Base-by-base conservation (phyloP, 2,888 invertebrate genomes). In the Acrobasis consociella region DNA sequence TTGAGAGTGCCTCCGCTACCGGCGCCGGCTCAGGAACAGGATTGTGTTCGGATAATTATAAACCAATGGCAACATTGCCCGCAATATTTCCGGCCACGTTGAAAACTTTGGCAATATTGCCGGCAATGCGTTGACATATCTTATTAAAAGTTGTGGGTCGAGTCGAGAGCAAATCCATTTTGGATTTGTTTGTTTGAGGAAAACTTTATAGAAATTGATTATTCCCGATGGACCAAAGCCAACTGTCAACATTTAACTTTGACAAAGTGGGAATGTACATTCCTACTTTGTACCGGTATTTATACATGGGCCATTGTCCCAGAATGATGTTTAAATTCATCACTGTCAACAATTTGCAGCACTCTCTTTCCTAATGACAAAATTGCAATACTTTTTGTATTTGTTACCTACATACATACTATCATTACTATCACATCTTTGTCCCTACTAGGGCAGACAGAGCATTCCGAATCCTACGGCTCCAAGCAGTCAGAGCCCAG, bases 181-280 rank as follows among this genome's bases (percentile, higher is more conserved):
- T 5, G 13, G n/a, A n/a, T 46, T 31, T 39, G 9, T 15, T 42
- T 11, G 39, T 55, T 55, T 16, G 9, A 55, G 55, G 55, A 55
- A 39, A 55, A 55, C 55, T 9, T 39, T 15, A 55, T 55, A 9
- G 16, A 55, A 55, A 55, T 55, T 55, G 55, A 39, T 55, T 38
- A 55, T 55, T 55, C 53, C 9, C 15, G 15, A 39, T 55, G 55
- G 55, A 1, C 38, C 10, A 1, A 0, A 16, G 55, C 55, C 55
- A 55, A 46, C 11, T 13, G 46, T 46, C 46, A 10, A 13, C 46
- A 46, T n/a, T 46, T 46, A 10, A 13, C n/a, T 11, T 13, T 46
- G 2, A n/a, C 46, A 46, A 46, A 13, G 46, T 46, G n/a, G 46
- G 11, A 46, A 13, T 11, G 46, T 46, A 11, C 11, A n/a, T n/a